phyloP scores from a whole-genome alignment of 2,113 vertebrate genomes.

The Trochalopteron elliotii region DNA sequence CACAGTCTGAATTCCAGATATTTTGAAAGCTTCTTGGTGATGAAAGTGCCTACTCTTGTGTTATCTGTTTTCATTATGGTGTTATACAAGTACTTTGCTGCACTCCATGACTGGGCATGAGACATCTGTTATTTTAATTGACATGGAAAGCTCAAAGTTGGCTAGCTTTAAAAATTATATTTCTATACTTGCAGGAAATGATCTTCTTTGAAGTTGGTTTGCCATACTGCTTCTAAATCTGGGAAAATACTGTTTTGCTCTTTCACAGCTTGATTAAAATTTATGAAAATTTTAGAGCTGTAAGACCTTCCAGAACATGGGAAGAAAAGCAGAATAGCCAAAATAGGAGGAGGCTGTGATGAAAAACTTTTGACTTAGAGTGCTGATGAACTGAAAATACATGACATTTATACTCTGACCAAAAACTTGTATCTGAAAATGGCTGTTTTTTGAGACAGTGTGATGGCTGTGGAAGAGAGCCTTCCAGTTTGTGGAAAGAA shows the following conservation, averaged over 20 bases:
- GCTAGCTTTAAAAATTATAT: background rate
- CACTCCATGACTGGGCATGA: fast-evolving
- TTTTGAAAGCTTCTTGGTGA: background rate
- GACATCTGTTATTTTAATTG: background rate
- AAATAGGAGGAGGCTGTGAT: background rate
- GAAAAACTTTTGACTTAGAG: background rate
- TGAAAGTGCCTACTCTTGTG: fast-evolving
- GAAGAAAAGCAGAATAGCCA: background rate
- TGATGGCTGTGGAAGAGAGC: background rate
- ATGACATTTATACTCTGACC: background rate
- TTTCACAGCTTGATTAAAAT: background rate
- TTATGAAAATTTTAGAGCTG: background rate
- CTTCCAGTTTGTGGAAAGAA: background rate
- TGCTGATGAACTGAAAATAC: background rate
- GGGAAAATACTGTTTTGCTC: background rate
- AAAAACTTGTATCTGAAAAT: background rate
- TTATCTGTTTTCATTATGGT: background rate
- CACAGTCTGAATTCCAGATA: background rate
- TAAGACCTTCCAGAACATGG: background rate
- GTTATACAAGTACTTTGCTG: background rate
- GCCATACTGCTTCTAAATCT: background rate
- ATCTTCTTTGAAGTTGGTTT: background rate
- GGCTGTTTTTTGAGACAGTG: background rate
- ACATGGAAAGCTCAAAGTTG: background rate
- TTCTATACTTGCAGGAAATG: background rate